Evolutionary conservation across 2,797 vertebrate genomes (phyloP), one percentile per base, ranked within the genome.

Genomic region (Luscinia luscinia): DNA sequence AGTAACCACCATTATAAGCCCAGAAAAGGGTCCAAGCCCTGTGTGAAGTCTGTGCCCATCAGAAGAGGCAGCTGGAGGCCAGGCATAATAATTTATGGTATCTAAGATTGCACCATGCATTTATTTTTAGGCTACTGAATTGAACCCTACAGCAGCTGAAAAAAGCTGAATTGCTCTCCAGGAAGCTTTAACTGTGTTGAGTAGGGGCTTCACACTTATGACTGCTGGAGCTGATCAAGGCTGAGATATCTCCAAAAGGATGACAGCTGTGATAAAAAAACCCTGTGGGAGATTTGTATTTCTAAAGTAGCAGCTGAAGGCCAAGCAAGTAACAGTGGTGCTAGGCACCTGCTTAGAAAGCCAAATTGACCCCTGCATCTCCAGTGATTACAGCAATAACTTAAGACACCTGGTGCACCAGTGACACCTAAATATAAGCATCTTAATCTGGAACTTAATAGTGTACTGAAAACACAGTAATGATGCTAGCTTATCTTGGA

Each of bases 111-210:
- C 66, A 72, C 46, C 27, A 22, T 24, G 8, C 15, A 2, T 64
- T 94, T 83, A 15, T 57, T 83, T 90, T 86, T 38, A 72, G 34
- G 69, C 54, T 79, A 78, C 21, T 61, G 58, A 58, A 68, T 15
- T 84, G 54, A 84, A 11, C 49, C 34, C 43, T 78, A 9, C 38
- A 80, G 34, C 49, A 36, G 69, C 26, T 68, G 52, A 84, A 88
- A 86, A 85, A 74, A 88, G 28, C 28, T 54, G 36, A 70, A 67
- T 61, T 75, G 15, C 43, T 54, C 23, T 83, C 45, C 32, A 34
- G 41, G 15, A 79, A 70, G 41, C 24, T 85, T 70, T 87, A 66
- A 32, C 38, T 80, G 27, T 62, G 12, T 75, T 92, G 20, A 16
- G 1, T 0, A 51, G 69, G 21, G 58, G 17, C 54, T 88, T 72